Evolutionary conservation across 1,140 invertebrate genomes (phyloP), one percentile per base, ranked within the genome.

Genomic region (Drosophila ogumai): DNA sequence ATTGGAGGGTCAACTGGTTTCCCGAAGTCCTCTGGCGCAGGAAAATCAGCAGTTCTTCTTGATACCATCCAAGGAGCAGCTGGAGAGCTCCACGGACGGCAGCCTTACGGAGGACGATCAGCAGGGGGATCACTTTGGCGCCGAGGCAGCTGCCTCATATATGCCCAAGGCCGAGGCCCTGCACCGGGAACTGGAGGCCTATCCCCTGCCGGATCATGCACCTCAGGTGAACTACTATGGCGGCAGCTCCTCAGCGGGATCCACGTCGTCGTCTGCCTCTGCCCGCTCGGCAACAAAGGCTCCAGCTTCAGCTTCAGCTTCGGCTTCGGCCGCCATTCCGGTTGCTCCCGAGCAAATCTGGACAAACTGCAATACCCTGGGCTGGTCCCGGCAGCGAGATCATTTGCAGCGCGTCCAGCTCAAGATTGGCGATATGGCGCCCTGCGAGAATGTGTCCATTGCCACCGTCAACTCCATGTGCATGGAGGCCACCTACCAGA

Each of bases 361-460:
- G 92, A 93, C 94, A n/a, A 94, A 95, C 32, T 97, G 96, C 88
- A 97, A 96, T 79, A 96, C 96, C 0, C 93, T 97, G 15, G 96
- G 96, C n/a, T 97, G 96, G 96, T 95, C 95, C 0, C 94, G 96
- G 81, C 96, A 96, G 85, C 94, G 96, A 57, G 96, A 97, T 84
- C 94, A 96, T 77, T 91, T 97, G 68, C 96, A 97, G 91, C 94
- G 96, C 59, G 95, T 97, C 10, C 96, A 97, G 81, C 92, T 97
- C 0, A 95, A 95, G 75, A 94, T 95, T 15, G 96, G 94, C 44
- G 93, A 95, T 19, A 97, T 97, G 96, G 95, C 96, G 74, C 95
- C 94, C 50, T 97, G 96, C 81, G 96, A 97, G 87, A 97, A 97
- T 84, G 95, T 97, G 32, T 97, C 96, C 80, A 97, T 97, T 50